phyloP scores from a whole-genome alignment of 2,888 invertebrate species.

The Tortrix viridana region DNA sequence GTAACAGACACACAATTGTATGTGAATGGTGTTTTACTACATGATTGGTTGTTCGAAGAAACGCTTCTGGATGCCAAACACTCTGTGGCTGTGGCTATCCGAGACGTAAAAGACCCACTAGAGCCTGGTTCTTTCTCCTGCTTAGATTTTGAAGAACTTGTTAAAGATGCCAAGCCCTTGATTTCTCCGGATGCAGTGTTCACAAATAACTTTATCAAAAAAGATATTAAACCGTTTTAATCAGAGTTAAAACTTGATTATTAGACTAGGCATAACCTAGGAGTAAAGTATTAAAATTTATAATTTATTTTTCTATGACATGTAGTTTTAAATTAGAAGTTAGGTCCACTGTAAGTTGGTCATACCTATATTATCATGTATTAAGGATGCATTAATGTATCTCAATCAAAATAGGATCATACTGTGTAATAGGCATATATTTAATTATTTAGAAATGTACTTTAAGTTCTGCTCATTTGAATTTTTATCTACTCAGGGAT shows the following conservation, averaged over 20 bases:
- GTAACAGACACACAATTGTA: slow-evolving; percentile 87
- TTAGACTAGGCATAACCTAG: not conserved
- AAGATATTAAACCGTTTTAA: slow-evolving; percentile 71
- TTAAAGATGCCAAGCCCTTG: slow-evolving; percentile 77
- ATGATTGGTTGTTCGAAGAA: slow-evolving; percentile 93
- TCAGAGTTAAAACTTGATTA: slow-evolving; percentile 1
- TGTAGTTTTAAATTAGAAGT: no score
- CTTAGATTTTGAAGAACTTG: slow-evolving; percentile 84
- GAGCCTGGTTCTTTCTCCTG: slow-evolving; percentile 65
- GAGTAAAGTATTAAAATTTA: no score
- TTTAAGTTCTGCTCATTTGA: slow-evolving; percentile 17
- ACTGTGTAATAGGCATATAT: not conserved
- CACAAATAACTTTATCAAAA: slow-evolving; percentile 83
- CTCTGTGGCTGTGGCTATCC: slow-evolving; percentile 90
- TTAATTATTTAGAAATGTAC: not conserved
- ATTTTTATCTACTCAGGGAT: slow-evolving; percentile 22
- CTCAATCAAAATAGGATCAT: not conserved
- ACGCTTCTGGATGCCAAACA: slow-evolving; percentile 89
- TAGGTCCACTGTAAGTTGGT: no score
- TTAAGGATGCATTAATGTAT: no score
- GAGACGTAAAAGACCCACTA: slow-evolving; percentile 52
- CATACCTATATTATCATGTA: no score
- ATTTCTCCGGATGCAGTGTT: slow-evolving; percentile 80
- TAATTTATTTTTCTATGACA: no score
- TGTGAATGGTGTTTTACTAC: slow-evolving; percentile 82